phyloP scores from a whole-genome alignment of 2,113 vertebrate species.

The Ornithorhynchus anatinus region DNA sequence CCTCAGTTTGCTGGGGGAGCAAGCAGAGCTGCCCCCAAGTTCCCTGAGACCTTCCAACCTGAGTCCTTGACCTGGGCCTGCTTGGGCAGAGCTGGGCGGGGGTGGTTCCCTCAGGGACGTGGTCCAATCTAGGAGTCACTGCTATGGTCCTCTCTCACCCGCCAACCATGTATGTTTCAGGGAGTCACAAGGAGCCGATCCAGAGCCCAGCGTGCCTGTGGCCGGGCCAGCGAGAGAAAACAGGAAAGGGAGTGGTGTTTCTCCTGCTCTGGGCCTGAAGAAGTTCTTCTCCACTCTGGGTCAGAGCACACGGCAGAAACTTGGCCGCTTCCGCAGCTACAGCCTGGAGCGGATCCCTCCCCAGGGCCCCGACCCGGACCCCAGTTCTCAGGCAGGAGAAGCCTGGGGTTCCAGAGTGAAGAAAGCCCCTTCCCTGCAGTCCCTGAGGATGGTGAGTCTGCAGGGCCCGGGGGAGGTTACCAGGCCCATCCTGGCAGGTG shows the following conservation, averaged over 20 bases:
- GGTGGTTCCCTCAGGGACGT: no score
- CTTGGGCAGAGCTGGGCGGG: no score
- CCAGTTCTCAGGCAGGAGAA: constrained; percentile 54
- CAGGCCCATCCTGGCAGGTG: background rate
- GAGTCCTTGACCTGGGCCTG: no score
- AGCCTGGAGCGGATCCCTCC: constrained; percentile 81
- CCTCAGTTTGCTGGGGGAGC: background rate
- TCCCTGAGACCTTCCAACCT: background rate
- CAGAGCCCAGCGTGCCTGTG: background rate
- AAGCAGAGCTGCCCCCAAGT: background rate
- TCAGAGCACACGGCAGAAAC: constrained; percentile 81
- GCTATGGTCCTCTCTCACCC: background rate
- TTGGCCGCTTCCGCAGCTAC: constrained; percentile 74
- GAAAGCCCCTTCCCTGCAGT: constrained; percentile 87
- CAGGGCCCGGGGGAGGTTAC: background rate
- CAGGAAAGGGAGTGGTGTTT: constrained; percentile 43
- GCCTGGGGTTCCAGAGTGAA: constrained; percentile 64
- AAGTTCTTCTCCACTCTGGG: constrained; percentile 80
- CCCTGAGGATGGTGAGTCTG: constrained; percentile 81
- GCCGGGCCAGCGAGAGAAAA: background rate
- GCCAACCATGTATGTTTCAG: constrained; percentile 37
- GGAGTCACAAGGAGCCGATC: background rate
- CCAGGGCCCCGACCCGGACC: accelerated
- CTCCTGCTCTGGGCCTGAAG: constrained; percentile 65
- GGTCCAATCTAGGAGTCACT: no score